These are phyloP conservation scores for Montipora efflorescens DNA, from an alignment of 64 coral and sea anemone genomes.

Conservation along the genomic window DNA sequence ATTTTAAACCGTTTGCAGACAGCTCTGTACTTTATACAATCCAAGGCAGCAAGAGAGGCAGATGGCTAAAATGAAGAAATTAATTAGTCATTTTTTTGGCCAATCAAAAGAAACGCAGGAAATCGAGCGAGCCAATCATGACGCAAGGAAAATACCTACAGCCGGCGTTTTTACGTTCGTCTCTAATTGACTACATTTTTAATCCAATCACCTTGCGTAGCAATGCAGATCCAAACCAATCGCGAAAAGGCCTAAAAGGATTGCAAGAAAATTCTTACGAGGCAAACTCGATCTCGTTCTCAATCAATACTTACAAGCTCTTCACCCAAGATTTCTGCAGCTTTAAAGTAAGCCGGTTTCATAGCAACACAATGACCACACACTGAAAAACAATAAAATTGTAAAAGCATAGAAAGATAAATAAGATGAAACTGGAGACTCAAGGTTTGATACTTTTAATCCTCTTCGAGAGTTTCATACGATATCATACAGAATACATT, in stretches of 20 bases:
- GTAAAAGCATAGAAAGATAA: neutral
- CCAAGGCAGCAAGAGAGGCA: conserved; percentile 78
- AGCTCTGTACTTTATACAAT: conserved; percentile 62
- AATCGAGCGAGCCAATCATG: too few relatives aligned
- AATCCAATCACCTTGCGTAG: too few relatives aligned
- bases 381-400: conserved; percentile 44
- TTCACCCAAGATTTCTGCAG: conserved; percentile 74
- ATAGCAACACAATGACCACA: conserved; percentile 89
- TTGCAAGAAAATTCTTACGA: neutral
- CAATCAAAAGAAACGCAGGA: too few relatives aligned
- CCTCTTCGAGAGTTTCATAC: too few relatives aligned
- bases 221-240: too few relatives aligned
- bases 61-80: conserved; percentile 58
- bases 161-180: too few relatives aligned
- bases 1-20: conserved; percentile 43
- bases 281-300: neutral
- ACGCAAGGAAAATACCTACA: too few relatives aligned
- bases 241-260: too few relatives aligned
- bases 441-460: neutral
- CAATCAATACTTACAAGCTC: conserved; percentile 71
- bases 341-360: conserved; percentile 85
- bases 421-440: neutral
- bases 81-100: neutral
- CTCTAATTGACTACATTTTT: too few relatives aligned
- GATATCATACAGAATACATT: too few relatives aligned